Evolutionary conservation across 2,113 vertebrate genomes (phyloP).

Genomic region (Pollimyrus isidori): DNA sequence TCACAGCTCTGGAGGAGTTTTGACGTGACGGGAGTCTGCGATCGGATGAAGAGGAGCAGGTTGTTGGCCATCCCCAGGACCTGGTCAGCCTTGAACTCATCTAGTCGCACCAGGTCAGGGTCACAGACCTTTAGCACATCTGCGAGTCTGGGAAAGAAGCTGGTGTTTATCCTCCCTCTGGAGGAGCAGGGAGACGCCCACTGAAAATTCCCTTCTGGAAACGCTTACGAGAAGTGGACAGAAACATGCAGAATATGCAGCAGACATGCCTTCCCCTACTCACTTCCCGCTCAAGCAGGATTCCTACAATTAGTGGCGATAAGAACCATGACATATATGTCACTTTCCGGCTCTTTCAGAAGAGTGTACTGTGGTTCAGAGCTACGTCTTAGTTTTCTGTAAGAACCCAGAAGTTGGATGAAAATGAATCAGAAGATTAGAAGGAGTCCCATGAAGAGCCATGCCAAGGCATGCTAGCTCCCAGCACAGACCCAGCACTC

Average conservation of each 20-base stretch:
- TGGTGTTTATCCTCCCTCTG: neutral
- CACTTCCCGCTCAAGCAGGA: neutral
- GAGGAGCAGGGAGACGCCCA: neutral
- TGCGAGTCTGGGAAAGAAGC: constrained; percentile 18
- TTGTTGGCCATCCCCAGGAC: constrained; percentile 54
- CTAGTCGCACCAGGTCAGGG: constrained; percentile 51
- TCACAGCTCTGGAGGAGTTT: constrained; percentile 60
- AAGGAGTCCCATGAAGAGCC: neutral
- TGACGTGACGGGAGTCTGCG: constrained; percentile 59
- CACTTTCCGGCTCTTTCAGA: neutral
- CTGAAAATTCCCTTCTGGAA: neutral
- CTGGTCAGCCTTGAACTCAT: constrained; percentile 59
- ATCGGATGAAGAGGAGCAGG: constrained; percentile 54
- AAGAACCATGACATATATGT: neutral
- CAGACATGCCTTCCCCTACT: neutral
- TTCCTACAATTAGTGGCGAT: neutral
- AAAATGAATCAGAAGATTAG: neutral
- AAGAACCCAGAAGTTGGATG: neutral
- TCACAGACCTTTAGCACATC: constrained; percentile 49
- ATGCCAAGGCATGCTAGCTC: too few relatives aligned
- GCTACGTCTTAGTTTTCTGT: neutral
- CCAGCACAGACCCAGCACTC: neutral
- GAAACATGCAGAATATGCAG: neutral
- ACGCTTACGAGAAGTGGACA: neutral
- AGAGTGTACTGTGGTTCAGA: neutral